Conservation (phyloP, 37 sponge, comb jelly and placozoan species). For the Chondrosia reniformis region DNA sequence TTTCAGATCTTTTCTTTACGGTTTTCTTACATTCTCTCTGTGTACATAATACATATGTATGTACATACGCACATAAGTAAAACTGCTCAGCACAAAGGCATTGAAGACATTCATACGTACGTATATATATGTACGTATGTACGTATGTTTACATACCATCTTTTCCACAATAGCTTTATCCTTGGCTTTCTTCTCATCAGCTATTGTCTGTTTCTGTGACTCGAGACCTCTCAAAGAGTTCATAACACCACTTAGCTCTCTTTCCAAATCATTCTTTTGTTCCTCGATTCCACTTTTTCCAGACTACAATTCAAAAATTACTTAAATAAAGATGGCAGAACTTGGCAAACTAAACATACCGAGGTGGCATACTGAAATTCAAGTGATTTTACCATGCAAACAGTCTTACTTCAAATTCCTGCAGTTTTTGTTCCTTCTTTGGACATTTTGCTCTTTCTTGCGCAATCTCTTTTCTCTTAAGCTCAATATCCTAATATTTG, state of each 20-base stretch:
- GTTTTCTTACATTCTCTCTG: not conserved
- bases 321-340: too few species aligned
- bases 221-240: constrained; percentile 24
- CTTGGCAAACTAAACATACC: too few species aligned
- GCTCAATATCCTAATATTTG: not conserved
- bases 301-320: too few species aligned
- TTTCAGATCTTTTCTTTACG: not conserved
- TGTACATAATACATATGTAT: not conserved
- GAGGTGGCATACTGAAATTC: not conserved
- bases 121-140: not conserved
- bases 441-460: not conserved
- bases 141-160: not conserved
- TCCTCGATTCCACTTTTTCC: too few species aligned
- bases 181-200: constrained; percentile 34
- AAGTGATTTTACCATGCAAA: not conserved
- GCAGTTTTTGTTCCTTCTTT: not conserved
- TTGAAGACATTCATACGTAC: not conserved
- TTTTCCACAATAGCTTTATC: constrained; percentile 22
- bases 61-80: not conserved
- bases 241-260: constrained; percentile 12
- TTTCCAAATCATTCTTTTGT: not conserved
- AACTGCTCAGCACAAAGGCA: not conserved
- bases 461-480: not conserved
- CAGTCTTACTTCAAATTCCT: not conserved
- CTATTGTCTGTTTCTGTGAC: constrained; percentile 16